Base-by-base conservation (phyloP, 1,140 invertebrate genomes). In the Muscidifurax raptorellus region DNA sequence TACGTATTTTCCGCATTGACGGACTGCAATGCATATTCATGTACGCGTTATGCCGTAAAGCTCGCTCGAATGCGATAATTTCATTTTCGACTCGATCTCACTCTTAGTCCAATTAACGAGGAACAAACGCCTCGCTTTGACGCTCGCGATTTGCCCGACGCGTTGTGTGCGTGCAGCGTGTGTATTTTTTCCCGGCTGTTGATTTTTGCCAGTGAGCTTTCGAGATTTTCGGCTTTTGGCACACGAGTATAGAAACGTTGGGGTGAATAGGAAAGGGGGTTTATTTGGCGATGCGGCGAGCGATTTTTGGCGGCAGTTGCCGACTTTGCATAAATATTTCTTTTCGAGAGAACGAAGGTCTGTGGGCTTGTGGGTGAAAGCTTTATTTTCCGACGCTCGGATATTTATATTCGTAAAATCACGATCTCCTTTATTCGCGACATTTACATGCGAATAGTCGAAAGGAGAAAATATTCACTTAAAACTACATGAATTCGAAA, bases 1-100 rank as follows among this genome's bases (percentile, higher is more conserved):
- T n/a, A 44, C 47, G 81, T 25, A 76, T 82, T 76, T 82, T 67
- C 81, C 72, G 18, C 36, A 67, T 67, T 82, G 59, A 30, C 74
- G 74, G 72, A 76, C 72, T 40, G 18, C 27, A 9, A 18, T 59
- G 52, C 6, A 7, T 22, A n/a, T n/a, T n/a, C n/a, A n/a, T 28
- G 47, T 13, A 28, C 52, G 12, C 47, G 40, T 66, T 47, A 67
- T 76, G 40, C 72, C 71, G 15, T 59, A 59, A 7, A 67, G 76
- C 85, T 66, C 64, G 72, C 77, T 59, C 66, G 80, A 59, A 76
- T n/a, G 86, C 84, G 84, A 87, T 87, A 80, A 87, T 89, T 89
- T 87, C 83, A 89, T 89, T 89, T 86, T 83, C 83, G 81, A 72
- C 67, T 80, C 80, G 86, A 86, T 85, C 80, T 86, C 84, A 87